A percentile compares a stretch with the other conserved stretches of the same genome.
Conservation (phyloP, 30 jellyfish, hydroid and myxozoan genomes). For the Turritopsis dohrnii region DNA sequence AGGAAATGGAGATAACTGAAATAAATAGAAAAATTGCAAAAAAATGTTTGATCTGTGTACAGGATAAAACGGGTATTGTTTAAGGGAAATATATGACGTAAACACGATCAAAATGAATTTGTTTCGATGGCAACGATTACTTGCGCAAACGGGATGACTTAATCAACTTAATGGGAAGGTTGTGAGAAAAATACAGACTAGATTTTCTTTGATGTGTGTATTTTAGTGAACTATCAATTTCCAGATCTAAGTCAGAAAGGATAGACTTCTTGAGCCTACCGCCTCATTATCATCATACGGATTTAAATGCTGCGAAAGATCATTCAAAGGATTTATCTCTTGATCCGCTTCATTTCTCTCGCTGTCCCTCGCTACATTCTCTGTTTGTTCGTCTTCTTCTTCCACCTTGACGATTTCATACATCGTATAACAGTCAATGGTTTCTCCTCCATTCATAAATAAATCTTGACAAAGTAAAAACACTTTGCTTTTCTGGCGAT, state of each 20-base stretch:
- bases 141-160: neutral
- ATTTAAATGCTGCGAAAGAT: neutral
- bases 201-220: too few species aligned
- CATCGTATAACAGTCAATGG: slow-evolving; percentile 27
- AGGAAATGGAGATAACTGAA: neutral
- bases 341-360: neutral
- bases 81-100: neutral
- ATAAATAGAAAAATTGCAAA: neutral
- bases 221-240: neutral
- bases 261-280: neutral
- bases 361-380: too few species aligned
- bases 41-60: neutral
- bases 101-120: neutral
- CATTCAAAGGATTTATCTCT: neutral
- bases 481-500: neutral
- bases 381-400: neutral
- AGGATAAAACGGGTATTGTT: neutral
- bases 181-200: too few species aligned
- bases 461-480: slow-evolving; percentile 34
- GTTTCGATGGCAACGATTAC: neutral
- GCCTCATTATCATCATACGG: neutral
- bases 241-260: neutral
- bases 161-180: too few species aligned
- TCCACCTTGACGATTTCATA: slow-evolving; percentile 21
- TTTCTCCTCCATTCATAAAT: slow-evolving; percentile 27